These are phyloP conservation scores for Hirundo rustica DNA, from an alignment of 2,797 vertebrate species.

Conservation along the genomic window DNA sequence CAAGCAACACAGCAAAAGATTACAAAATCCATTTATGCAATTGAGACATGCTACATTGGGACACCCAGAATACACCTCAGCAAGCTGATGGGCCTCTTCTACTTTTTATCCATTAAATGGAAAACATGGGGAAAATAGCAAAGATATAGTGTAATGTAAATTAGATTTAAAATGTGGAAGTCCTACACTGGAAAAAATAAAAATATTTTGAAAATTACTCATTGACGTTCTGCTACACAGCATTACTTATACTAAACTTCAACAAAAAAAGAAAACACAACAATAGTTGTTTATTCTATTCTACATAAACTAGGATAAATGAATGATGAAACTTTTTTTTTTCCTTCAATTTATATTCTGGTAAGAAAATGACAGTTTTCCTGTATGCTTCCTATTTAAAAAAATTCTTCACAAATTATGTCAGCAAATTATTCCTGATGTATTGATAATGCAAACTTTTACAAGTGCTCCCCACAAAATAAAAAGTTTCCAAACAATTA, in stretches of 20 bases:
- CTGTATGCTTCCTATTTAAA: not conserved
- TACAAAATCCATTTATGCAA: constrained; percentile 54
- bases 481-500: not conserved
- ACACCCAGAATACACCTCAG: not conserved
- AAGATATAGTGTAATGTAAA: not conserved
- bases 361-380: not conserved
- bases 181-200: not conserved
- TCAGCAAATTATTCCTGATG: not conserved
- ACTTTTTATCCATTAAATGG: not conserved
- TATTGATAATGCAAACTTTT: not conserved
- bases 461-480: not conserved
- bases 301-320: not conserved
- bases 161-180: not conserved
- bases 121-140: not conserved
- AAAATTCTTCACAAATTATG: not conserved
- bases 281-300: not conserved
- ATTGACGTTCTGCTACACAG: not conserved
- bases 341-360: not conserved
- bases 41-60: not conserved
- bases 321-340: not conserved
- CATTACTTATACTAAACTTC: not conserved
- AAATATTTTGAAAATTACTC: not conserved
- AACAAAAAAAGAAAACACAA: not conserved
- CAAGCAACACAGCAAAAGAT: constrained; percentile 38
- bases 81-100: not conserved